Evolutionary conservation across 1,140 invertebrate species (phyloP).

Genomic region (Amyelois transitella): DNA sequence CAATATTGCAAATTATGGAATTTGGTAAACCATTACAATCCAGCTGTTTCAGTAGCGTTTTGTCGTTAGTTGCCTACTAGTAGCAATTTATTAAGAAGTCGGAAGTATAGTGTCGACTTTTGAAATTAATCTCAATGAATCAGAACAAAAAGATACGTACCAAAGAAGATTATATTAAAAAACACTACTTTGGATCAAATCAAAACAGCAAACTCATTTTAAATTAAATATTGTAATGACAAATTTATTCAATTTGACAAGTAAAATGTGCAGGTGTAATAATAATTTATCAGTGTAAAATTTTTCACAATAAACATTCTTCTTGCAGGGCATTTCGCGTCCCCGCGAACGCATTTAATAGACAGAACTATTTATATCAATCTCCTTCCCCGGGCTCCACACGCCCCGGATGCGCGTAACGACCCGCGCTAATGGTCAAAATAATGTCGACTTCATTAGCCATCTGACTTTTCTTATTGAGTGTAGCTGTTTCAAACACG

Average conservation of each 20-base stretch:
- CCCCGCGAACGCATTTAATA: constrained; percentile 31
- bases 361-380: constrained; percentile 62
- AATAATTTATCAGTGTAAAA: not conserved
- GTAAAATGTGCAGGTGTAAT: not conserved
- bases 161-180: no score
- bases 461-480: not conserved
- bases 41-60: no score
- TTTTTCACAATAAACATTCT: not conserved
- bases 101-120: no score
- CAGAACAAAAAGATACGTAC: no score
- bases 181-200: no score
- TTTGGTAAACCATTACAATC: no score
- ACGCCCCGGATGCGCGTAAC: constrained; percentile 38
- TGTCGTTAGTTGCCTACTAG: no score
- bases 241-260: not conserved
- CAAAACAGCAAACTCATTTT: no score
- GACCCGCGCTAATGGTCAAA: constrained; percentile 27
- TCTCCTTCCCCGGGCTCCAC: constrained; percentile 26
- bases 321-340: constrained; percentile 19
- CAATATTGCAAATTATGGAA: no score
- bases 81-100: no score
- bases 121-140: no score
- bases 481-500: not conserved
- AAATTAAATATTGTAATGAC: no score
- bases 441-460: constrained; percentile 31